Evolutionary conservation across 2,113 vertebrate genomes (phyloP), one percentile per base, ranked within the genome.

Genomic region (Symphodus melops): DNA sequence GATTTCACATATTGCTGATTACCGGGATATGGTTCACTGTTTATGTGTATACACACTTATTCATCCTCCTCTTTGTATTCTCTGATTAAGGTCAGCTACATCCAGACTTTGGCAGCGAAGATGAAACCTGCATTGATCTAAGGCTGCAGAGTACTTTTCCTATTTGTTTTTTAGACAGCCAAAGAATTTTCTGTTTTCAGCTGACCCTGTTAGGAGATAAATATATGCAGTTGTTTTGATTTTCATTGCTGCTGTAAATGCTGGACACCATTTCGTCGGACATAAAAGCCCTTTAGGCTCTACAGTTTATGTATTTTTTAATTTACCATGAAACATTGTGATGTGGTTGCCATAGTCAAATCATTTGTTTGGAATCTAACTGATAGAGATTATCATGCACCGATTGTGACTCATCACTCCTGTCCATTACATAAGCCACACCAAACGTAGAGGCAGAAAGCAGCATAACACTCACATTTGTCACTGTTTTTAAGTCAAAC

Each of bases 1-100:
- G 70, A 82, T 85, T 82, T 68, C 75, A 52, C 60, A 54, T 73
- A 62, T 60, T 76, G 78, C 80, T 84, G 69, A 85, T 76, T 74
- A 77, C 68, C 77, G 59, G 68, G 46, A 68, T 76, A 64, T 75
- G 68, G 52, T 77, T 72, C 70, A 59, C 69, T 83, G 60, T 51
- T 81, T 85, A 57, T 72, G 57, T 86, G 41, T 75, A 68, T 60
- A 73, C 60, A 68, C 61, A 56, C 53, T 52, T 59, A 54, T 68
- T 80, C 62, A 79, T 81, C 13, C 20, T 46, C 53, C 36, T 75
- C 73, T 67, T 71, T 82, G 68, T 79, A 57, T 74, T 74, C 51
- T 73, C 58, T 84, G 52, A 84, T 83, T 79, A 83, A 75, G 84
- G 81, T 56, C 79, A 55, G 48, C 59, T 59, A 39, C 36, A 72